phyloP scores from a whole-genome alignment of 1,140 invertebrate genomes.

The Drosophila pachea region DNA sequence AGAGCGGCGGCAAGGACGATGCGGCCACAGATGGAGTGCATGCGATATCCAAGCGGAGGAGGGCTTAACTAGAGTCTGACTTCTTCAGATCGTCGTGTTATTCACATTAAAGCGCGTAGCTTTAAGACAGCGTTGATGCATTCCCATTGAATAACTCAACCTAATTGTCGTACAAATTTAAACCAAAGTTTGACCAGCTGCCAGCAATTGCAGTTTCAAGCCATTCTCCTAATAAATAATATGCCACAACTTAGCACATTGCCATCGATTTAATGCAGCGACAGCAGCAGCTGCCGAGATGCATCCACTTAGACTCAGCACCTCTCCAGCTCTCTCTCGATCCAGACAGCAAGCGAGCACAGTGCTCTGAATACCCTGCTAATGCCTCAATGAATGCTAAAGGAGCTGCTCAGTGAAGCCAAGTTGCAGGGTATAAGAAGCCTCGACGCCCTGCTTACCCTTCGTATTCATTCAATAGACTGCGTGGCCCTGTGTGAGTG shows the following conservation, averaged over 20 bases:
- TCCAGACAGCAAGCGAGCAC: too few relatives aligned
- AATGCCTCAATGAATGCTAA: too few relatives aligned
- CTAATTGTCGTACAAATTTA: slow-evolving; percentile 4
- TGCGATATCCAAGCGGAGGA: slow-evolving; percentile 1
- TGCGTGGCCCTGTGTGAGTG: too few relatives aligned
- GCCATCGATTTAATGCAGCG: slow-evolving; percentile 68
- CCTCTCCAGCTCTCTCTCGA: background rate
- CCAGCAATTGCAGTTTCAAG: slow-evolving; percentile 59
- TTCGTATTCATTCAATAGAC: too few relatives aligned
- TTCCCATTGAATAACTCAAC: too few relatives aligned
- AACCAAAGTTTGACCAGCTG: slow-evolving; percentile 18
- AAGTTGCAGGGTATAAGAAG: background rate
- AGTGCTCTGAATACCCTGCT: too few relatives aligned
- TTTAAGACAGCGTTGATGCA: too few relatives aligned
- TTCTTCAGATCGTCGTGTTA: background rate
- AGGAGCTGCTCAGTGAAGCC: too few relatives aligned
- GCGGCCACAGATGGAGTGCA: slow-evolving; percentile 5
- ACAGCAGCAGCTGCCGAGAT: slow-evolving; percentile 34
- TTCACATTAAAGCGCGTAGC: background rate
- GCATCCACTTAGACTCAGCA: slow-evolving; percentile 43
- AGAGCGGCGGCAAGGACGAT: slow-evolving; percentile 19
- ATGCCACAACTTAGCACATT: slow-evolving; percentile 68
- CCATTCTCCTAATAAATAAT: slow-evolving; percentile 73
- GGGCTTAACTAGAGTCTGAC: background rate
- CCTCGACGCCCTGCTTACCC: too few relatives aligned